Evolutionary conservation across 2,797 vertebrate genomes (phyloP), one percentile per base, ranked within the genome.

Genomic region (Amphiprion clarkii): DNA sequence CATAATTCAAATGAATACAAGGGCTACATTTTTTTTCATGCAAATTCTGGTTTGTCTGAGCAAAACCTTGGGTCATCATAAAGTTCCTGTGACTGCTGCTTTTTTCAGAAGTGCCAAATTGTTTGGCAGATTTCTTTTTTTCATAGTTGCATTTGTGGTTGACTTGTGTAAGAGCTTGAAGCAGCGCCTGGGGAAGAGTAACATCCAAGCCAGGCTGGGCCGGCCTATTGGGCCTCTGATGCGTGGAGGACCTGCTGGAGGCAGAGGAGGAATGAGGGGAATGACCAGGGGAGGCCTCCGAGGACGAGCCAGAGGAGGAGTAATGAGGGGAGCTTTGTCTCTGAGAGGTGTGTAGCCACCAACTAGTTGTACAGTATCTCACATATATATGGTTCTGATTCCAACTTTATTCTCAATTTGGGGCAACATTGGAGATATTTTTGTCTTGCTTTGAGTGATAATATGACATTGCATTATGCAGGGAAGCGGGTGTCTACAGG

Each of bases 201-300:
- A 99, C 94, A 99, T 99, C 89, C 98, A 99, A 92, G 98, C 98
- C 2, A 93, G 98, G 6, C 92, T 99, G 85, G 98, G 98, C 67
- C 95, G 97, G 21, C 98, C 98, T 0, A 86, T 96, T 0, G 97
- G 96, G 19, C 3, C 94, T 11, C 87, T 98, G 54, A 91, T 95
- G 84, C 95, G 97, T 0, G 97, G 97, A 19, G 94, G 94, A 6
- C 67, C 64, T 1, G 14, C 91, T 14, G 96, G 94, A 29, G 95
- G 95, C 42, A 92, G 97, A 76, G 95, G 96, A 88, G 96, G 94
- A 23, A 94, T 97, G 91, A 94, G 97, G 4, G 97, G 97, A 5
- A 87, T 97, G 76, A 93, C 93, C 16, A 94, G 98, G 57, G 97
- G 96, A 68, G 94, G 95, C 58, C 90, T 98, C 19, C 91, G 97